Evolutionary conservation across 2,113 vertebrate genomes (phyloP), one percentile per base, ranked within the genome.

Genomic region (Antechinus stuartii): DNA sequence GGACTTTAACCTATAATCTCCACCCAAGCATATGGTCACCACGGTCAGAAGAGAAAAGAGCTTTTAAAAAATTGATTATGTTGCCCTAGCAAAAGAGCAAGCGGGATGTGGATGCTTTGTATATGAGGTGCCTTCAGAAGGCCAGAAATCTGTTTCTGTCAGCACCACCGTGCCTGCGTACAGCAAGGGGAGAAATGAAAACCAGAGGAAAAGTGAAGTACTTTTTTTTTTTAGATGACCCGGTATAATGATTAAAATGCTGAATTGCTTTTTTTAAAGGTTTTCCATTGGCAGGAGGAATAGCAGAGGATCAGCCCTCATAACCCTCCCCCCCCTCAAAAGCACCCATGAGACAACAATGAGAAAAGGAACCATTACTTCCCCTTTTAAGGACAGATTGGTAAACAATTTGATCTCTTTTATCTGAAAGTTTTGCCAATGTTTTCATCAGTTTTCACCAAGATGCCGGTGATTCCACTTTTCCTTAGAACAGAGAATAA

Each of bases 391-490:
- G 42, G 54, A 1, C 19, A 46, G 54, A 94, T 89, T 11, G 19
- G 92, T 96, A 97, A 94, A 26, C 89, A 89, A 95, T 98, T 96
- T 95, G 95, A 96, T 95, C 76, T 61, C 90, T 98, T 98, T 98
- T 96, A 95, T 96, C 97, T 96, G 96, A 96, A 96, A 91, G 76
- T 98, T 98, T 97, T 97, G 92, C 92, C 94, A 94, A 0, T 30
- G n/a, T 96, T 98, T 91, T 27, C 0, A 90, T 68, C 92, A 90
- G 56, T 54, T 96, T 93, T 91, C 94, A 54, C 42, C 25, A 94
- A 96, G 96, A 97, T 49, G 56, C 95, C 92, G 95, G 56, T 54
- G 92, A 96, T 92, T 91, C 84, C 53, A 0, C 93, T 97, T 89
- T 97, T 94, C 94, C 96, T 98, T 94, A 95, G 96, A 98, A 96